Base-by-base conservation (phyloP, 2,888 invertebrate genomes). In the Drosophila greeni region DNA sequence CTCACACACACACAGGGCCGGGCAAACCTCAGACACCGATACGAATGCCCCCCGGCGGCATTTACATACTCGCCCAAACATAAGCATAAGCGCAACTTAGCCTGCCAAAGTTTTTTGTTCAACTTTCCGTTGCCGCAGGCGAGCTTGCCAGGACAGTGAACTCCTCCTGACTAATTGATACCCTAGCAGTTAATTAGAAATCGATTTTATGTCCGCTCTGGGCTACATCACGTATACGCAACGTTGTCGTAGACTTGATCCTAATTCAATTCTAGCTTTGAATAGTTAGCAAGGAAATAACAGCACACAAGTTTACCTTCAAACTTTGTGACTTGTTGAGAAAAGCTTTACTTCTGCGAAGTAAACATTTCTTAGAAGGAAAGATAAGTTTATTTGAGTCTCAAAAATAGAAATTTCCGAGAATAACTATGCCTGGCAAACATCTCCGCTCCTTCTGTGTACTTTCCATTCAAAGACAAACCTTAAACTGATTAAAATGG, bases 31-130 rank as follows among this genome's bases (percentile, higher is more conserved):
- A 56, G 52, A 43, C 51, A 56, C 29, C 51, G 48, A 54, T 64
- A 67, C 55, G 18, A 77, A 61, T 64, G 66, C 66, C 78, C 62
- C 52, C 45, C 52, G 76, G 80, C 66, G 55, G 58, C 65, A 73
- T 82, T 82, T 74, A 75, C 79, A 73, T 79, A 68, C 62, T 60
- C 68, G 54, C 45, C 67, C 54, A 45, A 67, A 53, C 67, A 67
- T 65, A 57, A 76, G 64, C 66, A 69, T 65, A 76, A 77, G 66
- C 80, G 74, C 67, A 67, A 67, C 67, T 67, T 67, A 67, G 67
- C 67, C 67, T 54, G 62, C 51, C 61, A 61, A 62, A 62, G 52
- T 62, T 62, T 62, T 62, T 52, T 62, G 62, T 62, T 62, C 62
- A 62, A 61, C 62, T 62, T 62, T 61, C 61, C 20, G 59, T 37